Base-by-base conservation (phyloP, 2,888 invertebrate genomes). In the Acrobasis consociella region DNA sequence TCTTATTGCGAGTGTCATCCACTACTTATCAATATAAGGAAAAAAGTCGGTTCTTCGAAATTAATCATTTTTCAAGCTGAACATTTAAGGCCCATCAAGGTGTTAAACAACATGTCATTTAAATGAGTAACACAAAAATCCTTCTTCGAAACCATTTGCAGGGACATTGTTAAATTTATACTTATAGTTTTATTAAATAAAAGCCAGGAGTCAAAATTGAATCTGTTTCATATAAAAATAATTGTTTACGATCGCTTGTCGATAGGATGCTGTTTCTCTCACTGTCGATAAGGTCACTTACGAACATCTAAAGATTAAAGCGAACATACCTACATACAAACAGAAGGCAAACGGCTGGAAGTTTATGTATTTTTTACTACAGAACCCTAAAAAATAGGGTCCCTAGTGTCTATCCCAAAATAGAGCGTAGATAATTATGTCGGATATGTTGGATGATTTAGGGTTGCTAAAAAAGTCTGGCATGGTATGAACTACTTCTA, bases 101-200 rank as follows among this genome's bases (percentile, higher is more conserved):
- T 58, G 58, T 58, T 49, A 49, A n/a, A 49, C 13, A 55, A 38
- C 16, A 49, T 17, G 58, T 46, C 46, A 61, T 58, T 58, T 58
- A 17, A 22, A 55, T 64, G 62, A 62, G 51, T 64, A 64, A 64
- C 46, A 63, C 49, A 9, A 58, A 58, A 39, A 64, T 55, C 52
- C 56, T 64, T 64, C 56, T 38, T 50, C 46, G 64, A 64, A 64
- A n/a, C 22, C 62, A 62, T 62, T 58, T 49, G 52, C 58, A 16
- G 38, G 15, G 55, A 39, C 38, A 17, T n/a, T 13, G 51, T 13
- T 52, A 13, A 38, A 55, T 31, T 31, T 31, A 31, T 31, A 31
- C 8, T 2, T 31, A 37, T 39, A 55, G 38, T 55, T 16, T 55
- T 39, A 52, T 52, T 16, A 22, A 39, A 55, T 38, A 39, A 55